phyloP scores from a whole-genome alignment of 1,140 invertebrate species.

The Pristionchus pacificus region DNA sequence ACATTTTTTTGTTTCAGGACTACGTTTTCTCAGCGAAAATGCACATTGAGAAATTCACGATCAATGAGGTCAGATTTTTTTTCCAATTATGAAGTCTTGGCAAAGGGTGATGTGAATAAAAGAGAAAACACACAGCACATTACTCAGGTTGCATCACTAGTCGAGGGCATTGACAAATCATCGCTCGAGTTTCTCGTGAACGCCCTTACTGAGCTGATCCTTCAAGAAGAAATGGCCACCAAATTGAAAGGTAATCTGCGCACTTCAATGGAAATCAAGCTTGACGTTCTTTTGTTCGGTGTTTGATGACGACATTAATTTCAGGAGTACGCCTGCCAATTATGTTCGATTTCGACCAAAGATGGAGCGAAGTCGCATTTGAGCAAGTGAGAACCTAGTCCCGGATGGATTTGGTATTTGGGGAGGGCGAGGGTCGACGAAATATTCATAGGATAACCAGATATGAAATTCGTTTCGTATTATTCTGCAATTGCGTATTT shows the following conservation, averaged over 20 bases:
- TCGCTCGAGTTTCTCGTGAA: slow-evolving; percentile 55
- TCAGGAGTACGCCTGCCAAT: slow-evolving; percentile 50
- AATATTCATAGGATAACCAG: no score
- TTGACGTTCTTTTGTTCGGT: background rate
- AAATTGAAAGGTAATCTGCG: slow-evolving; percentile 56
- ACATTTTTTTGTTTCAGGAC: slow-evolving; percentile 47
- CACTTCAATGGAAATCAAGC: background rate
- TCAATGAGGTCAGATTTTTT: slow-evolving; percentile 27
- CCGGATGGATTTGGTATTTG: no score
- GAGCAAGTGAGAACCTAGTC: slow-evolving; percentile 48
- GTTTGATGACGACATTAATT: slow-evolving; percentile 7
- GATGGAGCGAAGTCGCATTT: slow-evolving; percentile 38
- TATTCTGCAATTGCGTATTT: background rate
- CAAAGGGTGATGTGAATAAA: background rate
- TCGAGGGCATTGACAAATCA: slow-evolving; percentile 56
- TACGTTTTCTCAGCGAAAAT: slow-evolving; percentile 47
- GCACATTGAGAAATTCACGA: slow-evolving; percentile 45
- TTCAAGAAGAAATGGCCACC: slow-evolving; percentile 53
- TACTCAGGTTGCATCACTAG: slow-evolving; percentile 38
- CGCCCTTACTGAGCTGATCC: slow-evolving; percentile 55
- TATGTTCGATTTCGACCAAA: slow-evolving; percentile 53
- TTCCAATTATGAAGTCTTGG: background rate
- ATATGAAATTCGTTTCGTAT: slow-evolving; percentile 8
- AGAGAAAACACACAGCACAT: background rate
- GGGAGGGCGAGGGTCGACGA: no score